phyloP scores from a whole-genome alignment of 1,140 invertebrate species.

The Bombus haemorrhoidalis region DNA sequence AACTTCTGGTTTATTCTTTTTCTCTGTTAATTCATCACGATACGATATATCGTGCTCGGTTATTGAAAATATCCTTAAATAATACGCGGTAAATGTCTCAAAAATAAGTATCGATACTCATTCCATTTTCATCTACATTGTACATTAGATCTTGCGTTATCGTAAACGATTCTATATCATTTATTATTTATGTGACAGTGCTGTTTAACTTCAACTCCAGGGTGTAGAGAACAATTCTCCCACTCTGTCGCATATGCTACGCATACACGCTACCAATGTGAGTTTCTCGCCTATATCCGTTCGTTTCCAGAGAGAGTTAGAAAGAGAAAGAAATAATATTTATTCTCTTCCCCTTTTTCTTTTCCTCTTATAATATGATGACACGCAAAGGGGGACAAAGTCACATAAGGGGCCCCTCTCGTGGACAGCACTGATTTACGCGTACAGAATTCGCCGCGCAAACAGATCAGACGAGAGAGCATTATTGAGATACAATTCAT shows the following conservation, averaged over 20 bases:
- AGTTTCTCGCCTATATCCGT: not conserved
- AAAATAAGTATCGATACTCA: constrained; percentile 59
- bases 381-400: not conserved
- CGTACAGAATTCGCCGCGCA: not conserved
- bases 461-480: constrained; percentile 39
- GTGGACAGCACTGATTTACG: constrained; percentile 9
- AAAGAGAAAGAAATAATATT: not conserved
- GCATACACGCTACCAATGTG: not conserved
- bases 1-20: not conserved
- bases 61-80: constrained; percentile 39
- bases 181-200: constrained; percentile 38
- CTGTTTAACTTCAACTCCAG: not conserved
- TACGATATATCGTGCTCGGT: constrained; percentile 16
- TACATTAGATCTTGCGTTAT: constrained; percentile 48
- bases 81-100: constrained; percentile 49
- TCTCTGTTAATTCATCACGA: constrained; percentile 12
- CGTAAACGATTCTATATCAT: constrained; percentile 39
- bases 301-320: not conserved
- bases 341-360: not conserved
- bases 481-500: constrained; percentile 42
- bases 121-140: constrained; percentile 50
- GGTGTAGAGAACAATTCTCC: not conserved
- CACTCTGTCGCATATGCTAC: not conserved
- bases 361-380: not conserved
- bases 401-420: not conserved